A percentile compares a stretch with the other conserved stretches of the same genome.
phyloP scores from a whole-genome alignment of 2,888 invertebrate species.

The Coelopa pilipes region DNA sequence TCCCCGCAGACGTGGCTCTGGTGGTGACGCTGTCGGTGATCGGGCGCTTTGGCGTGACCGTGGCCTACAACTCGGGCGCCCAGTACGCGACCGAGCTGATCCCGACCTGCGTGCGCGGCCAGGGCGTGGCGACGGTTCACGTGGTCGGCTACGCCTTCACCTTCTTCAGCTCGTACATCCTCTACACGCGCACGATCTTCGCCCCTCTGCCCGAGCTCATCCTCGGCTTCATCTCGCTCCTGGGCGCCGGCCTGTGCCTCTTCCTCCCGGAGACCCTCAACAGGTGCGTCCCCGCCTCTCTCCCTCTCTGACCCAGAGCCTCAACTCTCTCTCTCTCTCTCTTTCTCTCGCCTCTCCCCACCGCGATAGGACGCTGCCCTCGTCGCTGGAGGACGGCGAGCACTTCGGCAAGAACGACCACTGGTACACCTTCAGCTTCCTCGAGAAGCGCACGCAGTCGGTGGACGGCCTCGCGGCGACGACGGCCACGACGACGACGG shows the following conservation, averaged over 20 bases:
- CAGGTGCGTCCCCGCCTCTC: constrained; percentile 34
- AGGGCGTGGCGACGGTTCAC: constrained; percentile 72
- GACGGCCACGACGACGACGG: constrained; percentile 5
- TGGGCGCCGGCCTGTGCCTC: constrained; percentile 70
- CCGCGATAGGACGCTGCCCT: constrained; percentile 69
- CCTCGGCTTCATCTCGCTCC: constrained; percentile 68
- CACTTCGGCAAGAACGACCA: constrained; percentile 70
- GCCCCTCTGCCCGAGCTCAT: constrained; percentile 70
- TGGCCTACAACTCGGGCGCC: constrained; percentile 73
- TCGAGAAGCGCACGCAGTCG: constrained; percentile 55
- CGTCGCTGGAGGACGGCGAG: constrained; percentile 72
- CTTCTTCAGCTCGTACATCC: constrained; percentile 71
- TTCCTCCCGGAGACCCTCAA: constrained; percentile 72
- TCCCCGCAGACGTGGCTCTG: constrained; percentile 51
- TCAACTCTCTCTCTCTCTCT: not conserved
- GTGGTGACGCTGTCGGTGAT: constrained; percentile 68
- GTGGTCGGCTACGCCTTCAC: constrained; percentile 73
- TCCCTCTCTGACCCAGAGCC: not conserved
- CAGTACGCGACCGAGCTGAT: constrained; percentile 75
- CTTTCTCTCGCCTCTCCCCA: too few relatives aligned
- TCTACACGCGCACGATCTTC: constrained; percentile 66
- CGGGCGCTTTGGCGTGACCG: constrained; percentile 72
- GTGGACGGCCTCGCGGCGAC: constrained; percentile 46
- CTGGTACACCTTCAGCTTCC: constrained; percentile 67
- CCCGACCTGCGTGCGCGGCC: constrained; percentile 73